These are phyloP conservation scores for Oscheius sp. DNA, from an alignment of 1,140 invertebrate species.

Conservation along the genomic window DNA sequence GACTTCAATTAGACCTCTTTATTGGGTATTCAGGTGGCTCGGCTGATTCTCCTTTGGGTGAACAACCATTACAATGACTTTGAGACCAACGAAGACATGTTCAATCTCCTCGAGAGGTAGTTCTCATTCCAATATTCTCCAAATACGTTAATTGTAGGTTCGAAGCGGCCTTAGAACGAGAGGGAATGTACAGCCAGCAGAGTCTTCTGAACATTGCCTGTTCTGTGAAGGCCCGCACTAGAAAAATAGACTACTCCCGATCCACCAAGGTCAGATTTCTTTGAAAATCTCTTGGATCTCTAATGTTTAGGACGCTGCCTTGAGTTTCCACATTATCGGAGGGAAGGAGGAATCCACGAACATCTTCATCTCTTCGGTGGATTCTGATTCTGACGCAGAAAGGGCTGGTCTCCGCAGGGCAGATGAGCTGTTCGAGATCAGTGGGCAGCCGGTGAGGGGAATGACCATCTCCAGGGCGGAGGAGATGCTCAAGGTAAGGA, in stretches of 20 bases:
- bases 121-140: neutral
- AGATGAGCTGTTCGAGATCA: conserved; percentile 94
- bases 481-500: conserved; percentile 85
- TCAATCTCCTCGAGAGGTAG: conserved; percentile 72
- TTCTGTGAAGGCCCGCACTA: conserved; percentile 85
- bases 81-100: conserved; percentile 91
- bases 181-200: conserved; percentile 77
- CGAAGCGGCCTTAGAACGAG: conserved; percentile 71
- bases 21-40: conserved; percentile 68
- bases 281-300: neutral
- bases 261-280: conserved; percentile 68
- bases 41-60: conserved; percentile 93
- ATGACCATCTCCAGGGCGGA: conserved; percentile 83
- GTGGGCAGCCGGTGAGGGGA: conserved; percentile 90
- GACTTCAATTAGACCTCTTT: neutral
- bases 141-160: conserved; percentile 5
- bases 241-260: conserved; percentile 84
- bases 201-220: conserved; percentile 89
- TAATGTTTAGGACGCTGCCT: conserved; percentile 5
- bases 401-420: conserved; percentile 92
- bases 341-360: conserved; percentile 84
- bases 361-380: conserved; percentile 90
- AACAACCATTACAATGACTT: conserved; percentile 99
- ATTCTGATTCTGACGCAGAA: conserved; percentile 85
- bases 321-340: conserved; percentile 60